phyloP scores from a whole-genome alignment of 2,888 invertebrate species.

The Papilio protenor region DNA sequence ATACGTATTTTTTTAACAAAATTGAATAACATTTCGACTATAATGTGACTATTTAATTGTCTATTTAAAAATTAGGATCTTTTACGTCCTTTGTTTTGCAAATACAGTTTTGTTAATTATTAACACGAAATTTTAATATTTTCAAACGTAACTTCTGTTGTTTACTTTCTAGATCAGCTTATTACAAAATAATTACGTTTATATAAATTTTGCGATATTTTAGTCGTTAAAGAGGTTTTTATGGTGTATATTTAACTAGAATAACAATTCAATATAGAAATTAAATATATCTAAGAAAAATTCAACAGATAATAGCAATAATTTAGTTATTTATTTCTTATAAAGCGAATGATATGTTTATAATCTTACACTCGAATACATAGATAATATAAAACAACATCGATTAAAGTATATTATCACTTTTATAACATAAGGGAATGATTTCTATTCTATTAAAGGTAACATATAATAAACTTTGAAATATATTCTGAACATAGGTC shows the following conservation, averaged over 20 bases:
- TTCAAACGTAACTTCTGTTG: neutral
- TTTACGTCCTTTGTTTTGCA: neutral
- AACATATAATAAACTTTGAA: conserved; percentile 38
- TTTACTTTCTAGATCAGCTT: neutral
- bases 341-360: conserved; percentile 84
- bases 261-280: conserved; percentile 32
- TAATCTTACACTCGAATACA: conserved; percentile 71
- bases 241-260: conserved; percentile 25
- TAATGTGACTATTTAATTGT: neutral
- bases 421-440: conserved; percentile 38
- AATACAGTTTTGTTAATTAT: neutral
- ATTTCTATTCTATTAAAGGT: conserved; percentile 31
- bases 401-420: conserved; percentile 33
- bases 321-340: conserved; percentile 63
- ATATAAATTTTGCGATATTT: neutral
- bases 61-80: neutral
- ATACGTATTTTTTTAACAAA: neutral
- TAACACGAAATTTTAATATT: neutral
- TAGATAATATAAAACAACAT: conserved; percentile 43
- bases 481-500: conserved; percentile 22
- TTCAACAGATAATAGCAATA: conserved; percentile 62
- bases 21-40: neutral
- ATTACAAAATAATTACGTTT: neutral
- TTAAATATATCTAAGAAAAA: conserved; percentile 33
- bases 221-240: neutral